Base-by-base conservation (phyloP, 2,888 invertebrate genomes). In the Aproaerema taeniolella region DNA sequence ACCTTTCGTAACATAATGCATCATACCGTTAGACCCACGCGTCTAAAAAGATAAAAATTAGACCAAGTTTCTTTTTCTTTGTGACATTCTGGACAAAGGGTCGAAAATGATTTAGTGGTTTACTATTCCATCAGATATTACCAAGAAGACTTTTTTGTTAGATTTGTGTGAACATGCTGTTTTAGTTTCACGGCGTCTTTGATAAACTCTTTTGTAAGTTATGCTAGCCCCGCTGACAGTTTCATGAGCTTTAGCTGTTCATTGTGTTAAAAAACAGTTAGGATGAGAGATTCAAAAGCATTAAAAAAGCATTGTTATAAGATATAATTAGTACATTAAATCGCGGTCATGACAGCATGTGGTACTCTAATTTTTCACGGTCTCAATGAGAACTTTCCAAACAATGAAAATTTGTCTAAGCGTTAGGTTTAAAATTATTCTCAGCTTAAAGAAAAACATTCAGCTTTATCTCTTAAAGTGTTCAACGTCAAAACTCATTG, bases 61-160 rank as follows among this genome's bases (percentile, higher is more conserved):
- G 69, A 57, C 72, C 67, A n/a, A 70, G 70, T 68, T 69, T 68
- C 65, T 60, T 64, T 69, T 66, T 67, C 66, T 78, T 79, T 76
- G 75, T 78, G 61, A 64, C 57, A 58, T 57, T 51, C 53, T 46
- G 52, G 62, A 78, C 78, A 82, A 81, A 71, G 64, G 61, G 41
- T 48, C 57, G 53, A 76, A 75, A 74, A 78, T 82, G 82, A 81
- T 80, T 81, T 81, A 81, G 61, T 71, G 68, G 55, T 62, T 59
- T 66, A 53, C 58, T 62, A 60, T 71, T 67, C 48, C 53, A 50
- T 39, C 29, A 31, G 47, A 40, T 29, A 38, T 32, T 35, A 24
- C 17, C 15, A 43, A 26, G 36, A 26, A 42, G 29, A 15, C 8
- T 31, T 38, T 42, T 41, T 46, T 31, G 39, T 26, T 34, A 38